These are phyloP conservation scores for Synanthedon andrenaeformis DNA, from an alignment of 2,888 invertebrate species.

Conservation along the genomic window DNA sequence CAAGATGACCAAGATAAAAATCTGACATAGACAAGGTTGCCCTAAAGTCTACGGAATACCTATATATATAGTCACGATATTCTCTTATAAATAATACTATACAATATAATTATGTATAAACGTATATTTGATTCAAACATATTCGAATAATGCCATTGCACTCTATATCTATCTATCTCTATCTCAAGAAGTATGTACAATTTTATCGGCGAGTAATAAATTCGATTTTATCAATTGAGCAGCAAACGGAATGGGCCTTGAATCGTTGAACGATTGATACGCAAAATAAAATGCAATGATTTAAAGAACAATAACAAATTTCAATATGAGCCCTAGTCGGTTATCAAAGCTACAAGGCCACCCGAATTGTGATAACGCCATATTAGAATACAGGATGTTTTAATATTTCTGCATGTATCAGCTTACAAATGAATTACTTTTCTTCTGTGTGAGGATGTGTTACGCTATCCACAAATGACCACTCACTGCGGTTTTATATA, in stretches of 20 bases:
- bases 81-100: too few relatives aligned
- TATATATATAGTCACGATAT: too few relatives aligned
- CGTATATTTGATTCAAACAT: too few relatives aligned
- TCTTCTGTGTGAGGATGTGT: neutral
- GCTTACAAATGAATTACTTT: slow-evolving; percentile 7
- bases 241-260: neutral
- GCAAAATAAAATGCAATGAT: slow-evolving; percentile 6
- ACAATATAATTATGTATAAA: too few relatives aligned
- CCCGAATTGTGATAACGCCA: slow-evolving; percentile 45
- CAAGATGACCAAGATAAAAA: too few relatives aligned
- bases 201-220: neutral
- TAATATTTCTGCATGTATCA: neutral
- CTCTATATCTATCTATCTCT: too few relatives aligned
- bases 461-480: too few relatives aligned
- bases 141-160: too few relatives aligned
- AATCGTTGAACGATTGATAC: neutral
- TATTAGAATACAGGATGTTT: slow-evolving; percentile 52
- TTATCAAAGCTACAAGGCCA: slow-evolving; percentile 58
- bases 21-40: too few relatives aligned
- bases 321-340: slow-evolving; percentile 13
- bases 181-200: neutral
- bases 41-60: too few relatives aligned
- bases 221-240: neutral
- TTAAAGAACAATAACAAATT: slow-evolving; percentile 7
- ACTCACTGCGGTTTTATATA: too few relatives aligned